A percentile compares a stretch with the other conserved stretches of the same genome.
These are phyloP conservation scores for Sycobia sp. DNA, from an alignment of 1,140 invertebrate genomes.

Conservation along the genomic window DNA sequence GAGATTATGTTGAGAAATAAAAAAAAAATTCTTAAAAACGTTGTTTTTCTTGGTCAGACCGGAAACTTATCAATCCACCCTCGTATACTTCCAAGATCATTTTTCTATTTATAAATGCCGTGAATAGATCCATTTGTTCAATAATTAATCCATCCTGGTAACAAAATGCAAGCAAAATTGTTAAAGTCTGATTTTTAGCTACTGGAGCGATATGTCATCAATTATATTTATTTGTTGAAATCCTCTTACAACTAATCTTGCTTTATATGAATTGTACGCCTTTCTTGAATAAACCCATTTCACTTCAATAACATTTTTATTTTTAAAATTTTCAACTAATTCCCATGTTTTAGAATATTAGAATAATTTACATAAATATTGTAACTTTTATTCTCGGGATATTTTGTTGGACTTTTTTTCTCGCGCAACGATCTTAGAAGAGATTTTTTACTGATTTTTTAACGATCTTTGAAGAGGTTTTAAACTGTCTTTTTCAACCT, in stretches of 20 bases:
- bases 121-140: neutral
- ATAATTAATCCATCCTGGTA: too few relatives aligned
- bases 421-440: too few relatives aligned
- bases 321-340: constrained; percentile 15
- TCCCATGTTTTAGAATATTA: constrained; percentile 24
- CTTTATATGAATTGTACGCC: neutral
- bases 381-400: neutral
- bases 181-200: constrained; percentile 8
- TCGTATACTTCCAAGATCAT: too few relatives aligned
- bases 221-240: constrained; percentile 33
- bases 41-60: too few relatives aligned
- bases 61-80: too few relatives aligned
- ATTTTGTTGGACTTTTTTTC: too few relatives aligned
- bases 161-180: constrained; percentile 11
- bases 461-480: neutral
- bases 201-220: constrained; percentile 40
- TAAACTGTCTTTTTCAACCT: neutral
- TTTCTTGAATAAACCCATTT: constrained; percentile 27
- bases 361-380: too few relatives aligned
- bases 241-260: too few relatives aligned
- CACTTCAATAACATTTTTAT: constrained; percentile 24
- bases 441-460: neutral
- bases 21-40: too few relatives aligned
- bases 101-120: too few relatives aligned
- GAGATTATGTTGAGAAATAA: too few relatives aligned